Evolutionary conservation across 1,140 invertebrate genomes (phyloP).

Genomic region (Drosophila nebulosa): DNA sequence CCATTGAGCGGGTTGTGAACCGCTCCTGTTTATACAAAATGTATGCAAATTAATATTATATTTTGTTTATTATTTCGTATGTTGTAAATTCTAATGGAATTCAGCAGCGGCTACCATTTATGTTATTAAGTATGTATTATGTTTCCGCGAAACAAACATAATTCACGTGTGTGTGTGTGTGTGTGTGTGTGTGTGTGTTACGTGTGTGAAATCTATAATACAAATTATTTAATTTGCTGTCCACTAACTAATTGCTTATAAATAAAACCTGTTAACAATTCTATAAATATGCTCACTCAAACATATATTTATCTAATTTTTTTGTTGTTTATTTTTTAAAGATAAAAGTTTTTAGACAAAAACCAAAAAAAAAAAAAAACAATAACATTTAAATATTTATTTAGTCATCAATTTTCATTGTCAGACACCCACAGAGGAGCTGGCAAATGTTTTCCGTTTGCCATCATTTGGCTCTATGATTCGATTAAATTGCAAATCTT

Average conservation of each 20-base stretch:
- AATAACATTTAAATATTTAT: not conserved
- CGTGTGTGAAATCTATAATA: not conserved
- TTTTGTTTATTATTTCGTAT: not conserved
- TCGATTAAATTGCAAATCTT: constrained; percentile 23
- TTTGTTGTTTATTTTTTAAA: not conserved
- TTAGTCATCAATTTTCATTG: constrained; percentile 2
- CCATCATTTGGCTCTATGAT: constrained; percentile 19
- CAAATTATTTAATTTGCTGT: not conserved
- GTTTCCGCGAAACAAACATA: constrained; percentile 3
- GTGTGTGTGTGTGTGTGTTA: not conserved
- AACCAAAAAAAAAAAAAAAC: constrained; percentile 15
- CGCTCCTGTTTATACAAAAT: not conserved
- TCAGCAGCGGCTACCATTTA: not conserved
- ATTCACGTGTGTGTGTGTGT: not conserved
- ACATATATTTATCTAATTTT: not conserved
- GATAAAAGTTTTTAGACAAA: constrained; percentile 16
- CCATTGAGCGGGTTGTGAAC: not conserved
- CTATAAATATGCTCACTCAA: not conserved
- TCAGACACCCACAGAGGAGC: constrained; percentile 28
- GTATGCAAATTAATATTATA: constrained; percentile 27
- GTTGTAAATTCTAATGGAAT: constrained; percentile 8
- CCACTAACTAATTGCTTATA: not conserved
- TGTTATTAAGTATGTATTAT: not conserved
- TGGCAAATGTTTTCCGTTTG: constrained; percentile 45
- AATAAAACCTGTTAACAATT: constrained; percentile 3